Base-by-base conservation (phyloP, 2,113 vertebrate genomes). In the Meriones unguiculatus region DNA sequence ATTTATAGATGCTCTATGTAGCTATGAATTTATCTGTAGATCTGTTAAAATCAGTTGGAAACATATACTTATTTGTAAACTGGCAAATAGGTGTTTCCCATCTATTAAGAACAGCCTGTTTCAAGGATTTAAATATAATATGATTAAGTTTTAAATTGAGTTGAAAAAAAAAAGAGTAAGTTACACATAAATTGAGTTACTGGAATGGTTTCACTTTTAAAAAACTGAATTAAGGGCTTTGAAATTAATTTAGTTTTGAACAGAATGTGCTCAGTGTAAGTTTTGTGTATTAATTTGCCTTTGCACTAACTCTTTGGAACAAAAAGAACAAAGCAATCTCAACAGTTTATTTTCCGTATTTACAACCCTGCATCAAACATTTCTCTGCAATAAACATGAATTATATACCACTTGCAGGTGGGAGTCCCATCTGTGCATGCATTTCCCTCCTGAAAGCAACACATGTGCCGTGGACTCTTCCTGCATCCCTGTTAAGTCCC, bases 211-310 rank as follows among this genome's bases (percentile, higher is more conserved):
- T 96, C 69, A 95, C 92, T 95, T 97, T 97, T 92, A 75, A 81
- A 96, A 46, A 97, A 96, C 85, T 80, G 81, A 96, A 97, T 96
- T 95, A 97, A 88, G 57, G 35, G 25, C 57, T 91, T 95, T 94
- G 77, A 92, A 97, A 97, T 96, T 98, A 96, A 97, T 96, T 97
- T 92, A 81, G 57, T 95, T 96, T 96, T 92, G 13, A 96, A 90
- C 67, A 90, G 89, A 90, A 96, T 90, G n/a, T 92, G 81, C 22
- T 88, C 57, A 90, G 6, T 92, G 24, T 89, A 95, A 78, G n/a
- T 94, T 95, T 88, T 78, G 17, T 90, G 86, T 77, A 94, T 95
- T 91, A 94, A 95, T 92, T 76, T 95, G 50, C 89, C 38, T 96
- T 94, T 95, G n/a, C 54, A 78, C 24, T 85, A 59, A 65, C 20